Conservation (phyloP, 2,888 invertebrate genomes). For the Congeria kusceri region DNA sequence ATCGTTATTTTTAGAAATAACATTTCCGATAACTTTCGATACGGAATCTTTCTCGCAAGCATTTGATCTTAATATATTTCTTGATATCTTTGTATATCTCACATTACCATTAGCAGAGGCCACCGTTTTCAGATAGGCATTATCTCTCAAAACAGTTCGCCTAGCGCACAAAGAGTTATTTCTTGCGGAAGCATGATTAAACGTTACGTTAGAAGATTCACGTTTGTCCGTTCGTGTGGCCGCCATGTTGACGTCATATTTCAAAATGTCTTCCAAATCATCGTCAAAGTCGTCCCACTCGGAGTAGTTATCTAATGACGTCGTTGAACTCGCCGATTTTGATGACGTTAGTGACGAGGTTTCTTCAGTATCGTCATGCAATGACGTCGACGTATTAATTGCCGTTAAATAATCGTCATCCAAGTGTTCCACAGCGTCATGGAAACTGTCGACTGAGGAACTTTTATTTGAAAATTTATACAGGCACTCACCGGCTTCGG, state of each 20-base stretch:
- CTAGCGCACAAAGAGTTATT: slow-evolving; percentile 20
- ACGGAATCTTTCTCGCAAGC: slow-evolving; percentile 40
- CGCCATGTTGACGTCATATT: slow-evolving; percentile 25
- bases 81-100: slow-evolving; percentile 35
- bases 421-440: slow-evolving; percentile 56
- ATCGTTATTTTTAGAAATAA: slow-evolving; percentile 56
- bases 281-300: slow-evolving; percentile 43
- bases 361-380: slow-evolving; percentile 43
- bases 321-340: slow-evolving; percentile 6
- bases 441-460: slow-evolving; percentile 60
- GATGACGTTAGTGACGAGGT: slow-evolving; percentile 46
- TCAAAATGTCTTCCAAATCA: slow-evolving; percentile 27
- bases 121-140: slow-evolving; percentile 34
- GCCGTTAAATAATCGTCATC: slow-evolving; percentile 44
- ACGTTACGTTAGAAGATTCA: not conserved
- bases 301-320: slow-evolving; percentile 36
- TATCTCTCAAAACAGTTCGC: slow-evolving; percentile 37
- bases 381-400: not conserved
- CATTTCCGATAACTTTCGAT: slow-evolving; percentile 41
- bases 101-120: slow-evolving; percentile 21
- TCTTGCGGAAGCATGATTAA: not conserved
- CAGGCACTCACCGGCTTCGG: too few species aligned
- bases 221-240: not conserved
- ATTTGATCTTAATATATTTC: slow-evolving; percentile 35
- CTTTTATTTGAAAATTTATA: slow-evolving; percentile 7